phyloP scores from a whole-genome alignment of 2,113 vertebrate genomes.

The Pluvialis apricaria region DNA sequence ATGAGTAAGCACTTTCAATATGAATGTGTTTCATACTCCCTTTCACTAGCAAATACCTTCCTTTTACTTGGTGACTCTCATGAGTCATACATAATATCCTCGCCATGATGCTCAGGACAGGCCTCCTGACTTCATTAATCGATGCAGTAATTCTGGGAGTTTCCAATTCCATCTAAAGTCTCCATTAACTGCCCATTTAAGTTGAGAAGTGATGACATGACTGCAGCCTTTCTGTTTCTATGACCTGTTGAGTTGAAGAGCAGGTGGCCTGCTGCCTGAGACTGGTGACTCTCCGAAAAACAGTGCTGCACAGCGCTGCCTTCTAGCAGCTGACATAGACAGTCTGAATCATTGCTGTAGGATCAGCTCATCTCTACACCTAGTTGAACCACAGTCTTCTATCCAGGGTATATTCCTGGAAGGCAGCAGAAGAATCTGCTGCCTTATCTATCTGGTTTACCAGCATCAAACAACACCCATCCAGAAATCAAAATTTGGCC shows the following conservation, averaged over 20 bases:
- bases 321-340: accelerated
- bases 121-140: neutral
- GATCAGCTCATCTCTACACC: neutral
- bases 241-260: neutral
- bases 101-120: neutral
- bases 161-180: neutral
- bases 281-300: neutral
- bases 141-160: neutral
- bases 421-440: neutral
- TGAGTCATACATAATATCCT: neutral
- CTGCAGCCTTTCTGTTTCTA: neutral
- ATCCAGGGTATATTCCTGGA: neutral
- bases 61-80: neutral
- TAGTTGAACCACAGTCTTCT: neutral
- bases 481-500: neutral
- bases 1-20: neutral
- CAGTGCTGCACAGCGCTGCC: neutral
- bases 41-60: neutral
- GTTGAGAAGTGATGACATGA: neutral
- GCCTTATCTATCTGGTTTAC: neutral
- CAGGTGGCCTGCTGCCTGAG: neutral
- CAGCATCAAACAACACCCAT: neutral
- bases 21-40: neutral
- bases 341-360: accelerated
- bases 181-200: accelerated